A percentile compares a stretch with the other conserved stretches of the same genome.
phyloP scores from a whole-genome alignment of 2,113 vertebrate species.

The Paedocypris sp. region DNA sequence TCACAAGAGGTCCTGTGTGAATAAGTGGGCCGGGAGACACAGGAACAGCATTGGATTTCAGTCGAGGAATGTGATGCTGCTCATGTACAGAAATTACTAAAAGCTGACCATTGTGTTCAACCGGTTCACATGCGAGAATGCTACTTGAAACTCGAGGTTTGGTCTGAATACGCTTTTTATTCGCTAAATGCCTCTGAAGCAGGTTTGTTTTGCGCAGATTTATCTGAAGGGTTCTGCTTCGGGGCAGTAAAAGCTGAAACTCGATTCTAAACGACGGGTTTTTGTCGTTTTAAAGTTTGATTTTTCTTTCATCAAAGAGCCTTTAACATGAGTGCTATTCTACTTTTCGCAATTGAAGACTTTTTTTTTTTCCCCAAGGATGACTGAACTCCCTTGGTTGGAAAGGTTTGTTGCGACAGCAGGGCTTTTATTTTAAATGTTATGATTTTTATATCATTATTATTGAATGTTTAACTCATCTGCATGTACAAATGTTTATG shows the following conservation, averaged over 20 bases:
- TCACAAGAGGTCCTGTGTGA: slow-evolving; percentile 37
- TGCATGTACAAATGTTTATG: no score
- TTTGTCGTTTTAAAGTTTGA: no score
- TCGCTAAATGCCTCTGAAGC: neutral
- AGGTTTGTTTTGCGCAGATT: neutral
- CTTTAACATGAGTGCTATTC: no score
- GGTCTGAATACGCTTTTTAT: neutral
- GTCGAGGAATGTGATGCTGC: slow-evolving; percentile 16
- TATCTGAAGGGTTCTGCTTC: neutral
- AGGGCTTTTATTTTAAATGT: no score
- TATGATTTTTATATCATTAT: no score
- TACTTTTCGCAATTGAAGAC: no score
- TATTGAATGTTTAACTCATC: no score
- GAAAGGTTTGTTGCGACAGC: no score
- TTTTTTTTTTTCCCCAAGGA: no score
- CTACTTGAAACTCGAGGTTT: slow-evolving; percentile 17
- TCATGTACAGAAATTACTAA: neutral
- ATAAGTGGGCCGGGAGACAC: slow-evolving; percentile 24
- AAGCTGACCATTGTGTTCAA: slow-evolving; percentile 11
- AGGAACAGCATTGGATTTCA: slow-evolving; percentile 30
- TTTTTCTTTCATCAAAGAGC: no score
- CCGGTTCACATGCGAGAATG: slow-evolving; percentile 4
- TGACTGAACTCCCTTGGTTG: no score
- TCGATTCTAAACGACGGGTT: neutral
- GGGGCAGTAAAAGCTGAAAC: neutral